These are phyloP conservation scores for Phalacrocorax brasilianus DNA, from an alignment of 2,113 vertebrate species.

Conservation along the genomic window DNA sequence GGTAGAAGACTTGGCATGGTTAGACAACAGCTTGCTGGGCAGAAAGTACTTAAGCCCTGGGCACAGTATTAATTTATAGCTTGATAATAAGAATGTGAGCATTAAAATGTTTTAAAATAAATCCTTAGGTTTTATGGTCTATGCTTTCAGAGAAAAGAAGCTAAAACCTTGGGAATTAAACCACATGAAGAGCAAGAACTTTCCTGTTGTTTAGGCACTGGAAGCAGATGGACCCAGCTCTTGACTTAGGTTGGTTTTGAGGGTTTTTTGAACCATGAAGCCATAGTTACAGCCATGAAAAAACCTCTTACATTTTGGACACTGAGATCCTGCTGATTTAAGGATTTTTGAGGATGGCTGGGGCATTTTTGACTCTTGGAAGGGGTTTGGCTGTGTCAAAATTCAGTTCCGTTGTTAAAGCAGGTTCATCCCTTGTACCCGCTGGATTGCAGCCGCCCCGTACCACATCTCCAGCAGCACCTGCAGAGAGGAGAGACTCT, in stretches of 20 bases:
- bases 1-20: neutral
- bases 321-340: neutral
- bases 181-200: neutral
- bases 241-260: neutral
- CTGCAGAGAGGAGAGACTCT: neutral
- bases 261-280: neutral
- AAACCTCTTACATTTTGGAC: neutral
- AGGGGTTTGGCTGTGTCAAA: neutral
- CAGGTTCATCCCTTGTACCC: neutral
- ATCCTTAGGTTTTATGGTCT: neutral
- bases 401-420: neutral
- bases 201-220: neutral
- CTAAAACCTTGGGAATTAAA: neutral
- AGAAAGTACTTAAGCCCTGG: neutral
- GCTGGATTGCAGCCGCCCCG: accelerated
- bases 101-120: too few species aligned
- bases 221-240: neutral
- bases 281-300: neutral
- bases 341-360: neutral
- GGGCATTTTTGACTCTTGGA: neutral
- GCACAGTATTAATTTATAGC: neutral
- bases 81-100: neutral
- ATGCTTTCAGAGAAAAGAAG: neutral
- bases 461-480: neutral
- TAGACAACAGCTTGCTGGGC: neutral